Percentiles rank a stretch among this genome's conserved stretches.
Evolutionary conservation across 2,797 vertebrate genomes (phyloP).

Genomic region (Scolopax rusticola): DNA sequence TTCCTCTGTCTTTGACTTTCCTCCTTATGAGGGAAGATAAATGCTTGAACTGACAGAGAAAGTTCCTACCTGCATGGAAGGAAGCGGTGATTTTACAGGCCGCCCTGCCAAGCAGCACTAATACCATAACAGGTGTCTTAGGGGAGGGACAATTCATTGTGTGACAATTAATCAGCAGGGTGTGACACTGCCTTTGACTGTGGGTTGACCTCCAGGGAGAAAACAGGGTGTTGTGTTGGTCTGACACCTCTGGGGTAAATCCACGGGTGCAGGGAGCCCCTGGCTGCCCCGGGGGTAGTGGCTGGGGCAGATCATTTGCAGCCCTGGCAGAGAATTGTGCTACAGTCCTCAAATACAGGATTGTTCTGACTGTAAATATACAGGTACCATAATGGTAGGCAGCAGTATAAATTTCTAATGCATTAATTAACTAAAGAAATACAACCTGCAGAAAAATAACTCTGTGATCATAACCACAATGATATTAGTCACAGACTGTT

Average conservation of each 20-base stretch:
- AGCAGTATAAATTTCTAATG: not conserved
- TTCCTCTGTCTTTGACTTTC: not conserved
- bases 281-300: not conserved
- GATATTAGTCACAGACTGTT: not conserved
- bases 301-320: not conserved
- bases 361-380: not conserved
- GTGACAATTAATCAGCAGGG: not conserved
- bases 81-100: not conserved
- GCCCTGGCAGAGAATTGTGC: not conserved
- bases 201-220: not conserved
- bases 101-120: not conserved
- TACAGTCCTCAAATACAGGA: not conserved
- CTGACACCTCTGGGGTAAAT: rapidly evolving
- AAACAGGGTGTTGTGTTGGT: not conserved
- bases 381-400: not conserved
- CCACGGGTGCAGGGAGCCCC: not conserved
- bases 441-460: not conserved
- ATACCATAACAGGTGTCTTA: not conserved
- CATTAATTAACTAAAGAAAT: not conserved
- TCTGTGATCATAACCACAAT: not conserved
- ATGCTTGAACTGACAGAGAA: not conserved
- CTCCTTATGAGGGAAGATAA: not conserved
- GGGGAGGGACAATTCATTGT: not conserved
- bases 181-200: not conserved
- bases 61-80: not conserved